Evolutionary conservation across 2,888 invertebrate species (phyloP), one percentile per base, ranked within the genome.

Genomic region (Caprella mutica): DNA sequence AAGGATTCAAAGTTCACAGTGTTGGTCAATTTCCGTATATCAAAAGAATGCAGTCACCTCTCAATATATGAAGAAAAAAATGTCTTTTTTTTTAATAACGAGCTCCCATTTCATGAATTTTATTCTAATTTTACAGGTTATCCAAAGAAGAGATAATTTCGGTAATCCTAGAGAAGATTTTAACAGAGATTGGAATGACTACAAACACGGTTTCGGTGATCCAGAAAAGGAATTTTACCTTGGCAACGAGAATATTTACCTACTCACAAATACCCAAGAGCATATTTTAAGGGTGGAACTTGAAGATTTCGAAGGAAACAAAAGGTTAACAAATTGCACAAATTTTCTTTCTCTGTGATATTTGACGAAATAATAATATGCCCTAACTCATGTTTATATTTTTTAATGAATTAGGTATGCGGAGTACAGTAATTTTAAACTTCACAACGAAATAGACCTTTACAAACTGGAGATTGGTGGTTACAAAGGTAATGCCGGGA

Each of bases 141-240:
- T 91, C 67, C 91, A 91, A 77, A 77, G 90, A 21, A 78, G 91
- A 59, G 89, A 90, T 70, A 89, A 91, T 72, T 88, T 82, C 70
- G 89, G 88, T 1, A 81, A 87, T 23, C 86, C 88, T 0, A 78
- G 88, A 0, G 90, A 90, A 72, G 90, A 88, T 72, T 91, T 91
- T 76, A 90, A 90, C 72, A 77, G 88, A 1, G 89, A 90, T 72
- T 91, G 91, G 90, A 82, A 84, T 57, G 89, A 91, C 70, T 91
- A 91, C 73, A 89, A 90, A 72, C 89, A 89, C 70, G 91, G 91
- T 1, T 91, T 91, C 70, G 91, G 90, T 3, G 89, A 91, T 75
- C 86, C 89, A 0, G 83, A 82, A 66, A 84, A 86, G 70, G 90
- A 91, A 72, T 88, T 91, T 74, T 91, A 90, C 90, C 78, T 91